Evolutionary conservation across 2,888 invertebrate species (phyloP).

Genomic region (Leucania comma): DNA sequence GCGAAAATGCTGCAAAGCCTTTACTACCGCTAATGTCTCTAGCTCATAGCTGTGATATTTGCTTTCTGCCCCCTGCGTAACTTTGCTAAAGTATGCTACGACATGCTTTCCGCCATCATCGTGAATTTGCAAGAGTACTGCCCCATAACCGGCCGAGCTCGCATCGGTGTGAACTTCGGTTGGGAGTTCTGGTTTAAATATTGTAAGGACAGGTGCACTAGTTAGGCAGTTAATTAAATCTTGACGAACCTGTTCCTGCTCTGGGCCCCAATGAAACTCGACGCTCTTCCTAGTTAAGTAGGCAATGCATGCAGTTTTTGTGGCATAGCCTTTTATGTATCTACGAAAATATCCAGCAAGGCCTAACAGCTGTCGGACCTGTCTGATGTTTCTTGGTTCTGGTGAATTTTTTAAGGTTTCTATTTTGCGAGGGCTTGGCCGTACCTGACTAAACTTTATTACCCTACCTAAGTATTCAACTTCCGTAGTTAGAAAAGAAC

Average conservation of each 20-base stretch:
- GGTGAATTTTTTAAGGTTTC: background rate
- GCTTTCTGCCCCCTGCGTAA: too few relatives aligned
- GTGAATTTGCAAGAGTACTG: background rate
- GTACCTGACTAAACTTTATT: slow-evolving; percentile 59
- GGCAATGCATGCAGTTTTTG: slow-evolving; percentile 27
- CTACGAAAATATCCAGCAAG: slow-evolving; percentile 15
- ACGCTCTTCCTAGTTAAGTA: slow-evolving; percentile 23
- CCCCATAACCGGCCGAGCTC: slow-evolving; percentile 30
- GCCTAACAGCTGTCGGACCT: slow-evolving; percentile 19
- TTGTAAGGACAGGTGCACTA: background rate
- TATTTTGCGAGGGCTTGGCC: slow-evolving; percentile 18
- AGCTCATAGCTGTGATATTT: too few relatives aligned
- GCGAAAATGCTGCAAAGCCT: slow-evolving; percentile 52
- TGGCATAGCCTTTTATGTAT: slow-evolving; percentile 38
- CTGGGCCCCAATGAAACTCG: slow-evolving; percentile 7
- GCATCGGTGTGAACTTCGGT: slow-evolving; percentile 19
- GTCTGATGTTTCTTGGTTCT: background rate
- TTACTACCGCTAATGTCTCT: slow-evolving; percentile 38
- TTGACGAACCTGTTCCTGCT: background rate
- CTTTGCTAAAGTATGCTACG: background rate
- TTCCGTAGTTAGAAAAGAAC: slow-evolving; percentile 43
- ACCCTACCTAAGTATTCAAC: slow-evolving; percentile 61
- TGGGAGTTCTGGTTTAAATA: background rate
- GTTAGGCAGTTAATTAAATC: slow-evolving; percentile 9
- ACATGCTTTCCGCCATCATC: background rate